Conservation (phyloP, 2,113 vertebrate species). For the Hassar affinis region DNA sequence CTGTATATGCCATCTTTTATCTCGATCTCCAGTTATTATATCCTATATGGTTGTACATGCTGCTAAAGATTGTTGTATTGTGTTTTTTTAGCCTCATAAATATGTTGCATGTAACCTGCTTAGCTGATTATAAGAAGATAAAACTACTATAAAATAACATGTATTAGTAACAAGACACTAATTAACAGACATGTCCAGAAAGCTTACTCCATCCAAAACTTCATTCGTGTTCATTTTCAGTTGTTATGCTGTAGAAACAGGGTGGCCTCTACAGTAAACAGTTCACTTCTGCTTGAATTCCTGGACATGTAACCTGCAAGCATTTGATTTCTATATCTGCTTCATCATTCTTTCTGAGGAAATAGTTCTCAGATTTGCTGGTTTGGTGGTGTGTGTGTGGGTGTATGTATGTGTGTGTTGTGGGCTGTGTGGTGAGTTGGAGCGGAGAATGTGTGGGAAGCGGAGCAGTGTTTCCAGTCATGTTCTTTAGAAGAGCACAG, state of each 20-base stretch:
- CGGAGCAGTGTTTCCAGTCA: conserved; percentile 10
- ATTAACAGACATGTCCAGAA: neutral
- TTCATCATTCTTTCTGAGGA: neutral
- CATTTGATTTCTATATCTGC: neutral
- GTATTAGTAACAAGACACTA: neutral
- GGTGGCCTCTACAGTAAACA: neutral
- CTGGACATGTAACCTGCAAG: neutral
- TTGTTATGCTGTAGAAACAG: neutral
- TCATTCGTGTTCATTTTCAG: too few species aligned
- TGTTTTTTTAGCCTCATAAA: too few species aligned
- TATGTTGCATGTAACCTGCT: too few species aligned
- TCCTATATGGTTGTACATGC: too few species aligned
- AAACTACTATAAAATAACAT: neutral
- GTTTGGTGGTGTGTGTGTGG: conserved; percentile 10
- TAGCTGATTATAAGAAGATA: too few species aligned
- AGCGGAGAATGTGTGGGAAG: conserved; percentile 13
- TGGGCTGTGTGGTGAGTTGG: conserved; percentile 2
- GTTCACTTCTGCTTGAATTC: neutral
- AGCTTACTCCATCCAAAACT: too few species aligned
- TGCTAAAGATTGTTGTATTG: too few species aligned
- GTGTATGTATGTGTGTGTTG: conserved; percentile 8
- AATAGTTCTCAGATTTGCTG: neutral
- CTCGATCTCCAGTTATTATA: too few species aligned
- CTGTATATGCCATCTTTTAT: too few species aligned
- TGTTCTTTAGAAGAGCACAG: neutral